phyloP scores from a whole-genome alignment of 2,888 invertebrate species.

The Embidobia sp. region DNA sequence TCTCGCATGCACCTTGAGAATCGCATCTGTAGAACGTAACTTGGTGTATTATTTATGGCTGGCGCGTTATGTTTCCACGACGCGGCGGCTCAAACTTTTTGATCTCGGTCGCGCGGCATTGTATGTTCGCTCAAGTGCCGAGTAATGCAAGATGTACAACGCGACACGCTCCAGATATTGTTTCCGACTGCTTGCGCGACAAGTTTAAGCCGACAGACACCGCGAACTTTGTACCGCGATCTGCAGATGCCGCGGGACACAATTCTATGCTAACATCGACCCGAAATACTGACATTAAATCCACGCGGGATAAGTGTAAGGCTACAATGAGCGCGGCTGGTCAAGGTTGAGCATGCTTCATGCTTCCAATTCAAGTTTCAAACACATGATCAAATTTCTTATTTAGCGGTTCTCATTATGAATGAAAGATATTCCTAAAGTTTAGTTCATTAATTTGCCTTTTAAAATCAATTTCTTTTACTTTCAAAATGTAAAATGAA shows the following conservation, averaged over 20 bases:
- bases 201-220: conserved; percentile 68
- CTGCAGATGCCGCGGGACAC: conserved; percentile 36
- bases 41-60: conserved; percentile 60
- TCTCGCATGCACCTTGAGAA: conserved; percentile 46
- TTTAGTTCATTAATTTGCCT: no score
- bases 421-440: no score
- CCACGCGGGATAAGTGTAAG: background rate
- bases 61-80: conserved; percentile 54
- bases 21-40: conserved; percentile 44
- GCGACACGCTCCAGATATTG: conserved; percentile 75
- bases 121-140: conserved; percentile 57
- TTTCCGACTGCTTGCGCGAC: conserved; percentile 73
- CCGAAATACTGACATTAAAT: conserved; percentile 12
- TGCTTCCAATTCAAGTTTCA: no score
- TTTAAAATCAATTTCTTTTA: no score
- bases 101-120: conserved; percentile 60
- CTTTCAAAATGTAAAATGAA: no score
- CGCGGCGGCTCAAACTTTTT: conserved; percentile 60
- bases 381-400: no score
- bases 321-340: background rate
- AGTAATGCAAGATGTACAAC: conserved; percentile 70
- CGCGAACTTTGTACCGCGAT: conserved; percentile 46
- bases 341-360: conserved; percentile 36
- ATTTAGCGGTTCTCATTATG: no score
- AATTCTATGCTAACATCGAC: conserved; percentile 23